phyloP scores from a whole-genome alignment of 2,113 vertebrate species.

The Neolamprologus kungweensis region DNA sequence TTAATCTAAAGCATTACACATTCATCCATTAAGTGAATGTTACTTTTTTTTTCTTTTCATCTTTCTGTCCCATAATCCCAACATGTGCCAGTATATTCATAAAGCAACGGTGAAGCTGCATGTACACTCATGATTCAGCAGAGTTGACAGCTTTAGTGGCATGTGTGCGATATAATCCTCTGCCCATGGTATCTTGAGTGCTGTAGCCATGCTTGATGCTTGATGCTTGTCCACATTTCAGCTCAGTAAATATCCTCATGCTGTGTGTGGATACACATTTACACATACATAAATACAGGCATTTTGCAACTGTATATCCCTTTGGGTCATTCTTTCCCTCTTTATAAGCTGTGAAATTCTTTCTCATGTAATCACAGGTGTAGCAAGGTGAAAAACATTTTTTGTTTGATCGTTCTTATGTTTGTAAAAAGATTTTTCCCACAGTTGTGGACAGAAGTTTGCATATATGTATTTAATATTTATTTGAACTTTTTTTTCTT shows the following conservation, averaged over 20 bases:
- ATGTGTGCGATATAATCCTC: constrained; percentile 27
- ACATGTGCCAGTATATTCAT: not conserved
- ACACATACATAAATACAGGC: not conserved
- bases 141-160: constrained; percentile 7
- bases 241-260: constrained; percentile 4
- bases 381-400: not conserved
- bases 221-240: not conserved
- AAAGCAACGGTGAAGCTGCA: not conserved
- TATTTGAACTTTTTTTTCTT: not conserved
- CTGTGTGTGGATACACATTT: not conserved
- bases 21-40: not conserved
- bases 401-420: not conserved
- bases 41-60: not conserved
- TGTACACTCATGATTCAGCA: not conserved
- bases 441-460: not conserved
- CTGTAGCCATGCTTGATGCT: not conserved
- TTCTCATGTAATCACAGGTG: not conserved
- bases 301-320: not conserved
- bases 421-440: not conserved
- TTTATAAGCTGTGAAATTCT: not conserved
- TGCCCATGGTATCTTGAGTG: not conserved
- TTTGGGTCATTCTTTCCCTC: not conserved
- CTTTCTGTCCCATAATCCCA: not conserved
- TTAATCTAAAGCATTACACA: not conserved
- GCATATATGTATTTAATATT: not conserved